These are phyloP conservation scores for Frankliniella intonsa DNA, from an alignment of 2,888 invertebrate species.

Conservation along the genomic window DNA sequence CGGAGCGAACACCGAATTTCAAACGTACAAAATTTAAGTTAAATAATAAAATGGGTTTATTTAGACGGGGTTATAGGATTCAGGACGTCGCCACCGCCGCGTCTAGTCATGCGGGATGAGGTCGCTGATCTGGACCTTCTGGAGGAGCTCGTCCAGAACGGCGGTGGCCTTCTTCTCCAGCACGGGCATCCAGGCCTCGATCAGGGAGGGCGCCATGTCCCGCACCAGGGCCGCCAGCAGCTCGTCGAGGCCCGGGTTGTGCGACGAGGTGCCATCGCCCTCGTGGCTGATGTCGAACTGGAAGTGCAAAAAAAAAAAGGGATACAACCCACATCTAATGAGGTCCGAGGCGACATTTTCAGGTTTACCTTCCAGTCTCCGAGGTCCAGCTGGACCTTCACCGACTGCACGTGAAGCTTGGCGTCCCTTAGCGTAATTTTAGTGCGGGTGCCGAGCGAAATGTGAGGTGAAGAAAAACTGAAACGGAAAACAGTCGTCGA, in stretches of 20 bases:
- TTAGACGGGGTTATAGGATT: too few species aligned
- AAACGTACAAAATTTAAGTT: too few species aligned
- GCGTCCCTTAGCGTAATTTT: neutral
- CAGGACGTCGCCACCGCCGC: too few species aligned
- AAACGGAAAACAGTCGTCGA: neutral
- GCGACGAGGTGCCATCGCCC: neutral
- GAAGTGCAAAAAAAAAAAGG: neutral
- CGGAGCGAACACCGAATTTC: too few species aligned
- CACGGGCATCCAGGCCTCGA: neutral
- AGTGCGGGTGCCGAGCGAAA: neutral
- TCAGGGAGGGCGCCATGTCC: neutral
- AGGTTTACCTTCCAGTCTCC: neutral
- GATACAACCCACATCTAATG: neutral
- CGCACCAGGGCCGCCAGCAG: neutral
- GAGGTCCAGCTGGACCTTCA: neutral
- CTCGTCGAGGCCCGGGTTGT: neutral
- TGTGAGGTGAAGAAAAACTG: neutral
- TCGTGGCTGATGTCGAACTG: neutral
- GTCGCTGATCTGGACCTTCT: conserved; percentile 7
- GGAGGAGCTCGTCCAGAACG: neutral
- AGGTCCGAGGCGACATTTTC: too few species aligned
- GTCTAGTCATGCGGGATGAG: neutral
- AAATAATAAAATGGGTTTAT: too few species aligned
- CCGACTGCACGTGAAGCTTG: neutral
- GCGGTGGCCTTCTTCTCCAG: neutral